phyloP scores from a whole-genome alignment of 2,113 vertebrate species.

The Atrichornis clamosus region DNA sequence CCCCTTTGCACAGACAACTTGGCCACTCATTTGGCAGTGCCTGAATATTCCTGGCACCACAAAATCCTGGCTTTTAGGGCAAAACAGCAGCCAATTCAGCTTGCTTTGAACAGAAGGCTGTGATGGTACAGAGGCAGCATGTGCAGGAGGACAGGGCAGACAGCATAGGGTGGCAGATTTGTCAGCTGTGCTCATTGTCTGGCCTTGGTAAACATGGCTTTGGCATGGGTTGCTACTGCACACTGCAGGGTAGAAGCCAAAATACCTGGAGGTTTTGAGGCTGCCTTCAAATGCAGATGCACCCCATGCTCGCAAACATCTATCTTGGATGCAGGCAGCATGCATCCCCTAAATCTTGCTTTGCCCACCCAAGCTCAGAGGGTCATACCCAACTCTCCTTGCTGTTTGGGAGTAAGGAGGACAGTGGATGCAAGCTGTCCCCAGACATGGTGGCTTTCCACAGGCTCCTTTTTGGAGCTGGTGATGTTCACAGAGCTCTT shows the following conservation, averaged over 20 bases:
- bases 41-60: background rate
- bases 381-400: background rate
- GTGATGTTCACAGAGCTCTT: background rate
- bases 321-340: background rate
- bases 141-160: background rate
- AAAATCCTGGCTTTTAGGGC: background rate
- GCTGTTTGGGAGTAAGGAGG: background rate
- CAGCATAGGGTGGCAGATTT: background rate
- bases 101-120: background rate
- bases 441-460: background rate
- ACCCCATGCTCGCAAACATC: background rate
- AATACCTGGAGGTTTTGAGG: background rate
- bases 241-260: background rate
- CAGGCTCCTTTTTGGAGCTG: background rate
- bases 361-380: background rate
- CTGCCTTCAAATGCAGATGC: background rate
- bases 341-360: background rate
- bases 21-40: background rate
- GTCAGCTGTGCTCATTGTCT: background rate
- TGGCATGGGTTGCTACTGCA: background rate
- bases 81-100: background rate
- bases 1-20: background rate
- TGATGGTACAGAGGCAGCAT: background rate
- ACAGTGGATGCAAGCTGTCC: background rate
- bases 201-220: background rate